A percentile compares a stretch with the other conserved stretches of the same genome.
Conservation (phyloP, 53 echinoderm and acorn worm genomes). For the Luidia sarsii region DNA sequence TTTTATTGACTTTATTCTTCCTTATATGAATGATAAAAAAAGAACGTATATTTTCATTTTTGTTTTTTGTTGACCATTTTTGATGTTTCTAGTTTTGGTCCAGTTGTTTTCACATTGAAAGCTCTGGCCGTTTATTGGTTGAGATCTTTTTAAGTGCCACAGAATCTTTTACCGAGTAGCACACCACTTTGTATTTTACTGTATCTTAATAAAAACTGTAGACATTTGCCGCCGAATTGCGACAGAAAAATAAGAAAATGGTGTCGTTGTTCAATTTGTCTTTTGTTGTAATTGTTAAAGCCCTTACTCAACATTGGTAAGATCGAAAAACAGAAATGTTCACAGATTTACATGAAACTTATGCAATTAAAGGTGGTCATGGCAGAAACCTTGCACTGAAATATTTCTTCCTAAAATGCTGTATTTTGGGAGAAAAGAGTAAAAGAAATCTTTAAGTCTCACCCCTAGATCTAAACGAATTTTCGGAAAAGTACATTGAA, state of each 20-base stretch:
- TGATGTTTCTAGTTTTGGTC: conserved; percentile 8
- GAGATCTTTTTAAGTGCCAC: conserved; percentile 17
- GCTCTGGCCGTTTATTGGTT: not conserved
- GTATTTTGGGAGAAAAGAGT: too few relatives aligned
- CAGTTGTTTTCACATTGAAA: not conserved
- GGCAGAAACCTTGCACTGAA: too few relatives aligned
- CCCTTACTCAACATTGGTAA: too few relatives aligned
- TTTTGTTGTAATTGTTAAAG: too few relatives aligned
- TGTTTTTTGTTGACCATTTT: conserved; percentile 29
- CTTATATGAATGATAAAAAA: conserved; percentile 36
- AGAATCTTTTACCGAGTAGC: conserved; percentile 1
- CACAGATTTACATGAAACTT: too few relatives aligned
- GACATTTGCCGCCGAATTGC: conserved; percentile 51
- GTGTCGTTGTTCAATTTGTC: too few relatives aligned
- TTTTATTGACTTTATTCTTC: conserved; percentile 41
- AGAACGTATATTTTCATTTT: conserved; percentile 52
- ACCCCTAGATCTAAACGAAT: too few relatives aligned
- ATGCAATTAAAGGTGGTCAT: too few relatives aligned
- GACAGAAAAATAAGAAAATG: conserved; percentile 35
- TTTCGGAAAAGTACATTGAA: too few relatives aligned
- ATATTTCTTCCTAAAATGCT: too few relatives aligned
- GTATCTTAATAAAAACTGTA: conserved; percentile 54
- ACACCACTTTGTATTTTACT: conserved; percentile 57
- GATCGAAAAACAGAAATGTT: too few relatives aligned
- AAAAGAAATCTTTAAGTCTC: too few relatives aligned